Base-by-base conservation (phyloP, 2,888 invertebrate species). In the Drosophila eohydei region DNA sequence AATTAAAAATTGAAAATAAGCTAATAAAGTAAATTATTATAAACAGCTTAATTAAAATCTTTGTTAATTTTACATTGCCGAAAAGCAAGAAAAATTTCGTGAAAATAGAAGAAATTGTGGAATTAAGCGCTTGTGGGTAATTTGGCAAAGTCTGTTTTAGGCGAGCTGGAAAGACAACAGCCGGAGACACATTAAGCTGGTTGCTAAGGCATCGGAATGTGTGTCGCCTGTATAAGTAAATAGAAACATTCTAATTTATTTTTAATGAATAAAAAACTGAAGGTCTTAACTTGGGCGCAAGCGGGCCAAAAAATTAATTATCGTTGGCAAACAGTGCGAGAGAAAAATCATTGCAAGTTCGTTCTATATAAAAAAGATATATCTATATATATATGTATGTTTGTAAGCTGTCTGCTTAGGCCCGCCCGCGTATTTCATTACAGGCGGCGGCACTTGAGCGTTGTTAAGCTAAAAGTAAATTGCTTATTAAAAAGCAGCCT, bases 381-480 rank as follows among this genome's bases (percentile, higher is more conserved):
- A 34, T 52, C 41, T 32, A 21, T 14, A 12, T 12, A 16, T 21
- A 38, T 26, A 6, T 43, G 41, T 50, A 32, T 58, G 48, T 44
- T 12, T 82, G 82, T 80, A 74, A 76, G 83, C 71, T 62, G 70
- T 32, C 70, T 61, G 79, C 67, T 70, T 72, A 79, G 74, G 63
- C 69, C 48, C 51, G 40, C 34, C 56, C 67, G 81, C 68, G 78
- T 83, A 82, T 84, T 83, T 86, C 83, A 86, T 83, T 83, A 86
- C 72, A 74, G 75, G 70, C 77, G 69, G 78, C 71, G 63, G 74
- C 74, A 78, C 78, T 72, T 77, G 70, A 79, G 77, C 78, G 75
- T 78, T 83, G 81, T 84, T 82, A 83, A 80, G 84, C 84, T 84
- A 86, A 82, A 82, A 84, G 81, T 82, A 86, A 85, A 83, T 83